Evolutionary conservation across 2,113 vertebrate genomes (phyloP).

Genomic region (Dendrocopos noguchii): DNA sequence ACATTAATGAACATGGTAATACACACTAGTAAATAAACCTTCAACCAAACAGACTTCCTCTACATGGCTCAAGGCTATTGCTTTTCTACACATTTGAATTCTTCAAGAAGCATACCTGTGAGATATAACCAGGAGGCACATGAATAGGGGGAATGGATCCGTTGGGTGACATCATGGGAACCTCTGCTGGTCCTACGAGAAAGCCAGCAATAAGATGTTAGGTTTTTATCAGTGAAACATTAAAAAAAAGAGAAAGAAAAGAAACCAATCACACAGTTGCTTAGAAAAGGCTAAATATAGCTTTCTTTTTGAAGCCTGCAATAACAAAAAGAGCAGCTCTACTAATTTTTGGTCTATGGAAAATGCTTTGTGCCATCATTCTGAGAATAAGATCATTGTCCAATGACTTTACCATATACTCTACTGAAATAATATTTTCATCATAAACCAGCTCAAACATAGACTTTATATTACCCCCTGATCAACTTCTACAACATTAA

Average conservation of each 20-base stretch:
- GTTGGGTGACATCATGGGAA: slow-evolving; percentile 99
- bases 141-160: slow-evolving; percentile 98
- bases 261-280: neutral
- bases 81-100: neutral
- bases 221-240: neutral
- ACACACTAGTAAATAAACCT: neutral
- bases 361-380: slow-evolving; percentile 30
- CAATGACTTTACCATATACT: slow-evolving; percentile 57
- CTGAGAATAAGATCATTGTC: slow-evolving; percentile 47
- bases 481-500: slow-evolving; percentile 52
- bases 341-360: slow-evolving; percentile 43
- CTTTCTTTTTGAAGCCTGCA: slow-evolving; percentile 16
- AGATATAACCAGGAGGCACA: slow-evolving; percentile 97
- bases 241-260: neutral
- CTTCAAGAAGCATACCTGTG: slow-evolving; percentile 84
- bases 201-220: neutral
- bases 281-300: slow-evolving; percentile 47
- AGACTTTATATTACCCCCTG: slow-evolving; percentile 51
- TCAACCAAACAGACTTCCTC: neutral
- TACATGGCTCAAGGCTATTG: neutral
- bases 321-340: slow-evolving; percentile 31
- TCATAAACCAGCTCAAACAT: slow-evolving; percentile 39
- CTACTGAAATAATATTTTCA: slow-evolving; percentile 62
- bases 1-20: neutral
- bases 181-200: slow-evolving; percentile 91